phyloP scores from a whole-genome alignment of 2,888 invertebrate species.

The Apomyelois bistriatella region DNA sequence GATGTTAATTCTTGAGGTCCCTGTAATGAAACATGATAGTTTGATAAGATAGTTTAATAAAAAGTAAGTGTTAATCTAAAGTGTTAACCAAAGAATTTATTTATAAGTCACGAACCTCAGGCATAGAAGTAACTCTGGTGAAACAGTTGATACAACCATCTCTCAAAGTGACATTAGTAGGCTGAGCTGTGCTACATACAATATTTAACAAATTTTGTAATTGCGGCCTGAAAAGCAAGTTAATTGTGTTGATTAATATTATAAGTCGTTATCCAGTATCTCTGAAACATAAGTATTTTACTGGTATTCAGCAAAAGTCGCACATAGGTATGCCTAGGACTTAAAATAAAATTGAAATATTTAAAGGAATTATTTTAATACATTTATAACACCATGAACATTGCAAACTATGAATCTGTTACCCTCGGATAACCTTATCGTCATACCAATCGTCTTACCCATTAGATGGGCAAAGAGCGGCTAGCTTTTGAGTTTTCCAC shows the following conservation, averaged over 20 bases:
- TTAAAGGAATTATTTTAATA: too few species aligned
- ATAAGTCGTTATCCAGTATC: too few species aligned
- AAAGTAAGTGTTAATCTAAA: neutral
- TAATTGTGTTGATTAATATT: too few species aligned
- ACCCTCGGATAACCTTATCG: too few species aligned
- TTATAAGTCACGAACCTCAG: constrained; percentile 45
- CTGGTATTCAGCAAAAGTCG: too few species aligned
- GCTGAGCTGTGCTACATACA: constrained; percentile 83
- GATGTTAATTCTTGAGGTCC: constrained; percentile 77
- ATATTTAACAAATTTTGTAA: constrained; percentile 79
- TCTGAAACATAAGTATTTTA: too few species aligned
- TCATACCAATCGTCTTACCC: constrained; percentile 41
- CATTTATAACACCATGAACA: too few species aligned
- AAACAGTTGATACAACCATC: constrained; percentile 84
- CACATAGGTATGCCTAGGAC: too few species aligned
- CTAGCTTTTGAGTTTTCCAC: constrained; percentile 72
- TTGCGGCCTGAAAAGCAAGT: constrained; percentile 42
- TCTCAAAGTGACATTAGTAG: constrained; percentile 73
- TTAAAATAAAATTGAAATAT: too few species aligned
- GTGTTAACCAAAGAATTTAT: too few species aligned
- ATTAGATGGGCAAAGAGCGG: constrained; percentile 64
- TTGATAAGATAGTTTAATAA: neutral
- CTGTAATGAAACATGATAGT: constrained; percentile 35
- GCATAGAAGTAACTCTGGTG: constrained; percentile 74
- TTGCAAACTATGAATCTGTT: too few species aligned